Evolutionary conservation across 2,888 invertebrate genomes (phyloP).

Genomic region (Hecatera dysodea): DNA sequence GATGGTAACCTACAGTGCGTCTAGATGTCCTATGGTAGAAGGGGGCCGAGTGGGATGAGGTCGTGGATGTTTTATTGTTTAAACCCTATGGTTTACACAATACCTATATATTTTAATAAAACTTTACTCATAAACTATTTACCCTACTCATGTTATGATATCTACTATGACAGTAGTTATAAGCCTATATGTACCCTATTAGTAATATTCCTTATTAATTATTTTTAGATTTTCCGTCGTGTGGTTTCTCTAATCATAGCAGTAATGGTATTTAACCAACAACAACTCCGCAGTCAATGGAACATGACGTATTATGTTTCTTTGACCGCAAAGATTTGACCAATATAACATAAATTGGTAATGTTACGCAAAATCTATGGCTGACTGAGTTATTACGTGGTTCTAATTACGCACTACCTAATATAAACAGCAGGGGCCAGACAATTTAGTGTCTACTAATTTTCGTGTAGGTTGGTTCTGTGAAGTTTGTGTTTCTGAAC

Average conservation of each 20-base stretch:
- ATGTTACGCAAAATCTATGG: background rate
- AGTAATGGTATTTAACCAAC: too few relatives aligned
- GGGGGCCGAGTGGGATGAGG: too few relatives aligned
- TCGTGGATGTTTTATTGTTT: too few relatives aligned
- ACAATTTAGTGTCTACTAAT: background rate
- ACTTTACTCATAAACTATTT: too few relatives aligned
- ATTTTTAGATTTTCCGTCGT: constrained; percentile 16
- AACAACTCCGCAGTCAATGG: too few relatives aligned
- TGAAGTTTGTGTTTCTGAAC: background rate
- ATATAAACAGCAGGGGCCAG: constrained; percentile 10
- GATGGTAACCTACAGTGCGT: too few relatives aligned
- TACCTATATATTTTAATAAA: too few relatives aligned
- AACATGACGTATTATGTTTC: too few relatives aligned
- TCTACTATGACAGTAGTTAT: background rate
- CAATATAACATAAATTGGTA: background rate
- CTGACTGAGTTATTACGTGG: constrained; percentile 1
- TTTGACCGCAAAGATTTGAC: constrained; percentile 10
- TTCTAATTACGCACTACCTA: background rate
- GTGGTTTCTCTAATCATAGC: background rate
- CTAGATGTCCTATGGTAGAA: too few relatives aligned
- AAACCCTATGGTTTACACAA: too few relatives aligned
- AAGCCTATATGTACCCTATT: background rate
- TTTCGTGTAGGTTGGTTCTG: background rate
- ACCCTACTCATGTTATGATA: background rate
- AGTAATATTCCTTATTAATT: background rate